phyloP scores from a whole-genome alignment of 2,797 vertebrate species.

The Streptopelia turtur region DNA sequence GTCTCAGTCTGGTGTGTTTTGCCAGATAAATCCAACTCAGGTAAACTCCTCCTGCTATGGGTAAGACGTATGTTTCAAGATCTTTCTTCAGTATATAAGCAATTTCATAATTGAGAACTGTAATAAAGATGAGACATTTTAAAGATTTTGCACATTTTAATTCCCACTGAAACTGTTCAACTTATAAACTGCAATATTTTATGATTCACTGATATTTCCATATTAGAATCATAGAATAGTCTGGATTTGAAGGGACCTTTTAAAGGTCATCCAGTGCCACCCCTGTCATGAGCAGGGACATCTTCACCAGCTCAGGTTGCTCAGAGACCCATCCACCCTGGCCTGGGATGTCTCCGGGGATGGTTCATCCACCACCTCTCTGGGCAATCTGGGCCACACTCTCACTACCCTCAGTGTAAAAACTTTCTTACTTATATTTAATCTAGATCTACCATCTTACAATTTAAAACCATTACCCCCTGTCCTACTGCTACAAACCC shows the following conservation, averaged over 20 bases:
- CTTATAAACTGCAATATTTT: background rate
- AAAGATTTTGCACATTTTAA: background rate
- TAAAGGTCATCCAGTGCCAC: too few species aligned
- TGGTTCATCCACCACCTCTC: too few species aligned
- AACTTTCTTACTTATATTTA: too few species aligned
- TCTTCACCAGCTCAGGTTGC: too few species aligned
- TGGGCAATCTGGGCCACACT: too few species aligned
- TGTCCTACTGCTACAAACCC: too few species aligned
- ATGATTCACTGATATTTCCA: background rate
- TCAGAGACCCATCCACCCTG: too few species aligned
- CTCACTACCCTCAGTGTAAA: too few species aligned
- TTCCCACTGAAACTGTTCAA: background rate
- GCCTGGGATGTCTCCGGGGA: too few species aligned
- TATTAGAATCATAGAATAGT: background rate
- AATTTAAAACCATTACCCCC: too few species aligned
- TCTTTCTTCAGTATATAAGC: background rate
- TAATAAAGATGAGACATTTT: background rate
- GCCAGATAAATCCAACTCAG: background rate
- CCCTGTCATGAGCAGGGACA: too few species aligned
- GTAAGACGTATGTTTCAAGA: background rate
- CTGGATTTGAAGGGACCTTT: background rate
- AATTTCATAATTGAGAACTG: background rate
- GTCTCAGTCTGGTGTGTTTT: background rate
- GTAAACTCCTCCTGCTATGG: background rate
- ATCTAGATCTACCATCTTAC: too few species aligned